These are phyloP conservation scores for Drosophila ambigua DNA, from an alignment of 1,140 invertebrate species.

Conservation along the genomic window DNA sequence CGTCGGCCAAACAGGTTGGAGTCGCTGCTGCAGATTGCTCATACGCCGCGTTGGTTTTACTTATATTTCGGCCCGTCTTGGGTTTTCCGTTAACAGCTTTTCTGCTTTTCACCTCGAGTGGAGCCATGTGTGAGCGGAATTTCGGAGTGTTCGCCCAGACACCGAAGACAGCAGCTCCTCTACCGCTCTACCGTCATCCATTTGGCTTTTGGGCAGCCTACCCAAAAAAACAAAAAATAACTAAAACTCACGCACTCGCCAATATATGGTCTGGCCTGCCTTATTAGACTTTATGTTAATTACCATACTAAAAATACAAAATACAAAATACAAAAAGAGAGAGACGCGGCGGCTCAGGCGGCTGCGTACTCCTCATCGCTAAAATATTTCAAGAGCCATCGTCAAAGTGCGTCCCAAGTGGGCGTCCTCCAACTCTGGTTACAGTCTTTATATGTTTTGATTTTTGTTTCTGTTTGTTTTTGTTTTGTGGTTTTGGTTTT, in stretches of 20 bases:
- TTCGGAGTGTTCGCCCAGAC: conserved; percentile 37
- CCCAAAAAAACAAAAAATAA: conserved; percentile 22
- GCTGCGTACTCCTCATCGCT: too few species aligned
- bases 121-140: conserved; percentile 60
- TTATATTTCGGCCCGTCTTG: conserved; percentile 27
- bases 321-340: conserved; percentile 6
- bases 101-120: conserved; percentile 38
- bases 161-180: neutral
- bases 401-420: conserved; percentile 36
- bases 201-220: conserved; percentile 43
- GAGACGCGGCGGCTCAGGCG: neutral
- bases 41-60: conserved; percentile 56
- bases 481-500: neutral
- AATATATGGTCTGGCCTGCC: conserved; percentile 60
- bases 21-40: conserved; percentile 44
- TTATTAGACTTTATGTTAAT: conserved; percentile 78
- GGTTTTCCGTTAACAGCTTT: conserved; percentile 34
- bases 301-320: conserved; percentile 67
- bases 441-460: conserved; percentile 22
- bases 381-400: conserved; percentile 55
- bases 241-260: conserved; percentile 44
- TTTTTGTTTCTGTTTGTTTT: neutral
- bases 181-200: conserved; percentile 10
- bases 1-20: conserved; percentile 67
- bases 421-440: conserved; percentile 34